Evolutionary conservation across 1,140 invertebrate species (phyloP).

Genomic region (fruit fly (Drosophila melanogaster)): Release_6_plus_ISO1_MT NT_033777.3:31771501-31772000

Average conservation of each 20-base stretch:
- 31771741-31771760: background rate
- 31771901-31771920: background rate
- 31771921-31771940: too few relatives aligned
- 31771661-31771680: background rate
- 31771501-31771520: constrained; percentile 86
- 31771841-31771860: constrained; percentile 12
- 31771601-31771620: constrained; percentile 35
- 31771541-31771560: constrained; percentile 91
- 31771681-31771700: background rate
- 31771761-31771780: background rate
- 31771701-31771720: background rate
- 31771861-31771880: background rate
- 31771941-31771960: too few relatives aligned
- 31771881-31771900: background rate
- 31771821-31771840: constrained; percentile 16
- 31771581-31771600: constrained; percentile 91
- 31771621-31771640: constrained; percentile 37
- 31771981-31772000: too few relatives aligned
- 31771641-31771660: background rate
- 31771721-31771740: background rate
- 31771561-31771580: constrained; percentile 92
- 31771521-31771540: constrained; percentile 92
- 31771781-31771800: constrained; percentile 1
- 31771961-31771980: too few relatives aligned
- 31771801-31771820: background rate